phyloP scores from a whole-genome alignment of 2,888 invertebrate genomes.

The Polydesmus complanatus region DNA sequence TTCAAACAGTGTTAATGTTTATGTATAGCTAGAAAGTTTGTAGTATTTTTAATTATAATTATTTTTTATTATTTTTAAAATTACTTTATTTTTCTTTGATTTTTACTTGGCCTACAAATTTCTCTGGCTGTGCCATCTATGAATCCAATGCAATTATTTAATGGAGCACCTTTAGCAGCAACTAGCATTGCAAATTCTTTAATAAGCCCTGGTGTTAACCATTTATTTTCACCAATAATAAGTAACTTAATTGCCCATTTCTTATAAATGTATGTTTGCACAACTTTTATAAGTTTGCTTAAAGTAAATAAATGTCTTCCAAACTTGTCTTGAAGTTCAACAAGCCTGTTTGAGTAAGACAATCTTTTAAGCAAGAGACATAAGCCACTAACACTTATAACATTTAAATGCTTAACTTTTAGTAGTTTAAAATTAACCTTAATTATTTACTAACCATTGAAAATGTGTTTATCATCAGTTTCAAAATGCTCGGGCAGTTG shows the following conservation, averaged over 20 bases:
- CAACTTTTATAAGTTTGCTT: not conserved
- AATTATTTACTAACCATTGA: too few species aligned
- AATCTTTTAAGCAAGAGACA: not conserved
- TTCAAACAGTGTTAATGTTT: not conserved
- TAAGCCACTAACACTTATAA: too few species aligned
- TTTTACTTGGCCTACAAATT: constrained; percentile 1
- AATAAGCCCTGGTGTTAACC: not conserved
- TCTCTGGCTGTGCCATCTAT: constrained; percentile 2
- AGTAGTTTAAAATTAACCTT: too few species aligned
- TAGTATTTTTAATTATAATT: too few species aligned
- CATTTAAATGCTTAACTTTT: too few species aligned
- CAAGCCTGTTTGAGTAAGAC: not conserved
- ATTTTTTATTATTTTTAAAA: too few species aligned
- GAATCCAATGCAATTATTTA: not conserved
- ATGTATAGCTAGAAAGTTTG: too few species aligned
- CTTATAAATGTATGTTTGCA: not conserved
- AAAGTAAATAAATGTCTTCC: not conserved
- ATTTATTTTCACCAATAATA: not conserved
- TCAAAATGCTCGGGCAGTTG: too few species aligned
- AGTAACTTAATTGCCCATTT: not conserved
- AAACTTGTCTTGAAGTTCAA: not conserved
- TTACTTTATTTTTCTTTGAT: not conserved
- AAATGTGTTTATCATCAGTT: too few species aligned
- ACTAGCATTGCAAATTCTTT: not conserved
- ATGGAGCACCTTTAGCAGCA: not conserved